phyloP scores from a whole-genome alignment of 2,888 invertebrate genomes.

The Apeira syringaria region DNA sequence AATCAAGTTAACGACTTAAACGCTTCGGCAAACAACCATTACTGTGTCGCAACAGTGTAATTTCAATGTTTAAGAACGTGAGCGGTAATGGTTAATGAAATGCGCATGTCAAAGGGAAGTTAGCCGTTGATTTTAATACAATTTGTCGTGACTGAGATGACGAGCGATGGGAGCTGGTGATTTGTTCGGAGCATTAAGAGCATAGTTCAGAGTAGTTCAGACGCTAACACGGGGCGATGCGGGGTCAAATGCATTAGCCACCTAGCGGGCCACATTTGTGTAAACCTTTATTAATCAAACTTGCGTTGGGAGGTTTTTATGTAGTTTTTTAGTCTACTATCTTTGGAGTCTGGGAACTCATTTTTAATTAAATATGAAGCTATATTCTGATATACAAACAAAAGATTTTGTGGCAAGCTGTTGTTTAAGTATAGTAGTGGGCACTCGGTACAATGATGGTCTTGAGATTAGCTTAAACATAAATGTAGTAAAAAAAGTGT shows the following conservation, averaged over 20 bases:
- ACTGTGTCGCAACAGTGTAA: conserved; percentile 32
- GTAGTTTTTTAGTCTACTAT: conserved; percentile 37
- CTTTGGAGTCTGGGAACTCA: conserved; percentile 32
- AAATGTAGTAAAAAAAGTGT: too few relatives aligned
- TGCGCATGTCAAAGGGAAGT: conserved; percentile 58
- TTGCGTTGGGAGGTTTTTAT: conserved; percentile 26
- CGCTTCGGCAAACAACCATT: conserved; percentile 36
- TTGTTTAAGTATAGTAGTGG: too few relatives aligned
- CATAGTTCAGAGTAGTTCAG: conserved; percentile 57
- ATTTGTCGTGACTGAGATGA: conserved; percentile 79
- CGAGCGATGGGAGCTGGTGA: conserved; percentile 75
- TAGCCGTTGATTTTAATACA: conserved; percentile 69
- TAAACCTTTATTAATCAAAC: conserved; percentile 73
- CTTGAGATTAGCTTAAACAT: too few relatives aligned
- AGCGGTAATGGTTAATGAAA: conserved; percentile 58
- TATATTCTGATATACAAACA: too few relatives aligned
- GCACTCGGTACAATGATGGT: too few relatives aligned
- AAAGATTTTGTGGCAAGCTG: too few relatives aligned
- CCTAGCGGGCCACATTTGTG: conserved; percentile 68
- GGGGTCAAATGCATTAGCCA: conserved; percentile 81
- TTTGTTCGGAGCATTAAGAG: conserved; percentile 75
- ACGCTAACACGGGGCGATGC: conserved; percentile 70
- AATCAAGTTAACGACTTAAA: conserved; percentile 40
- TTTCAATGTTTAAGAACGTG: conserved; percentile 34
- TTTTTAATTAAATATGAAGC: conserved; percentile 22